Evolutionary conservation across 2,888 invertebrate species (phyloP), one percentile per base, ranked within the genome.

Genomic region (Nymphalis c-album): DNA sequence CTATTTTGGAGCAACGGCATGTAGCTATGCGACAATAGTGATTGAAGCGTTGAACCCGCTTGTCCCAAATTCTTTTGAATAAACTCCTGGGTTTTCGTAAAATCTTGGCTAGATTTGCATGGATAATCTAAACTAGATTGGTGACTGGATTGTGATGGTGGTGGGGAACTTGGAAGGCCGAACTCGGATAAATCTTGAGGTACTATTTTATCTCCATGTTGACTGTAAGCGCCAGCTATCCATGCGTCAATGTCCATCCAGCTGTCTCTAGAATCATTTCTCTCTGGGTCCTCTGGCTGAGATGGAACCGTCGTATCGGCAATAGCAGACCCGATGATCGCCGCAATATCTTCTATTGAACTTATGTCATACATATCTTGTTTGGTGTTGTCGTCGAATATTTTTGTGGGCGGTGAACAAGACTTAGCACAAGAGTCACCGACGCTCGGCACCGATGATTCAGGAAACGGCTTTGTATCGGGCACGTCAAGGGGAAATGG

Each of bases 241-340:
- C 96, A 97, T 67, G 96, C 96, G 73, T 97, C 97, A 63, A 97
- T 93, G 81, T 97, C 97, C 94, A 97, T 96, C 97, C 97, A 97
- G 75, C 95, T 95, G 77, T 97, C 97, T 70, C 96, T 92, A 0
- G 96, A 96, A 62, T 95, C 95, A 73, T 77, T 94, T 88, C 80
- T 94, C 90, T 95, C 95, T 63, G 96, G 96, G 73, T 96, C 96
- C 73, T 94, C 94, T n/a, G 94, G 93, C 70, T 94, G 92, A 22
- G 94, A 94, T n/a, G 96, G 95, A 48, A 96, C 96, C 0, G 97
- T 97, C 13, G 97, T 97, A 79, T 97, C 97, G 1, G 97, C 97
- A 76, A 97, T 97, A 67, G 97, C 97, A 3, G 96, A 97, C 1
- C 97, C 97, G 72, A 97, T 97, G 67, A 97, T 96, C 20, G 96